A percentile compares a stretch with the other conserved stretches of the same genome.
Evolutionary conservation across 1,140 invertebrate species (phyloP).

Genomic region (Teleopsis dalmanni): DNA sequence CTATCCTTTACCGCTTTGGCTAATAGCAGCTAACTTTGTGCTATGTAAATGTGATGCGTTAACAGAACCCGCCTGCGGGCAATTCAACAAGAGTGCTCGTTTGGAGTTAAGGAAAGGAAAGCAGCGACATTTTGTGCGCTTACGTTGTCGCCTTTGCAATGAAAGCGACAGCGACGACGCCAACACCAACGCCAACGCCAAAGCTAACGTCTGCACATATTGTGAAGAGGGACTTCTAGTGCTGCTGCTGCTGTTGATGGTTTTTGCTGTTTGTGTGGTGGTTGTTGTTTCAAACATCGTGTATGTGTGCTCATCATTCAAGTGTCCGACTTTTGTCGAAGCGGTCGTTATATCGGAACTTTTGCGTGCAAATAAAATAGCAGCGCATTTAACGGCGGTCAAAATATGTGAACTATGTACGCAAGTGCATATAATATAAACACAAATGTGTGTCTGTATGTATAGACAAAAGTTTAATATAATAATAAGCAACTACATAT

Average conservation of each 20-base stretch:
- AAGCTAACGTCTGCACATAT: too few relatives aligned
- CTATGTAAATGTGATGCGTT: too few relatives aligned
- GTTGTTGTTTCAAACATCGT: constrained; percentile 36
- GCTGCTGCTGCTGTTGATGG: constrained; percentile 16
- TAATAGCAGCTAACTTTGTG: too few relatives aligned
- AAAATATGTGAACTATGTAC: background rate
- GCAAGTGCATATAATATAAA: background rate
- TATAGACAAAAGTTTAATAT: too few relatives aligned
- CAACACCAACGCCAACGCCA: background rate
- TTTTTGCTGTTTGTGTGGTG: constrained; percentile 16
- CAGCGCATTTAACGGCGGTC: constrained; percentile 1
- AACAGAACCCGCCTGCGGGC: too few relatives aligned
- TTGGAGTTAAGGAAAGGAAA: too few relatives aligned
- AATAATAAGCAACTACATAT: background rate
- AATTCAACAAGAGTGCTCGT: too few relatives aligned
- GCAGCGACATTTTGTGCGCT: too few relatives aligned
- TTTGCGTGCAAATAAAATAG: constrained; percentile 7
- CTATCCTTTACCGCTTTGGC: too few relatives aligned
- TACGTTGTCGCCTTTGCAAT: background rate
- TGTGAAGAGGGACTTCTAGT: constrained; percentile 21
- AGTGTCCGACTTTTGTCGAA: constrained; percentile 44
- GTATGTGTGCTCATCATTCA: constrained; percentile 40
- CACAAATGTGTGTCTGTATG: background rate
- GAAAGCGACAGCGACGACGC: background rate
- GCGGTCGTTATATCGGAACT: constrained; percentile 29